phyloP scores from a whole-genome alignment of 2,113 vertebrate species.

The Cheirogaleus medius region DNA sequence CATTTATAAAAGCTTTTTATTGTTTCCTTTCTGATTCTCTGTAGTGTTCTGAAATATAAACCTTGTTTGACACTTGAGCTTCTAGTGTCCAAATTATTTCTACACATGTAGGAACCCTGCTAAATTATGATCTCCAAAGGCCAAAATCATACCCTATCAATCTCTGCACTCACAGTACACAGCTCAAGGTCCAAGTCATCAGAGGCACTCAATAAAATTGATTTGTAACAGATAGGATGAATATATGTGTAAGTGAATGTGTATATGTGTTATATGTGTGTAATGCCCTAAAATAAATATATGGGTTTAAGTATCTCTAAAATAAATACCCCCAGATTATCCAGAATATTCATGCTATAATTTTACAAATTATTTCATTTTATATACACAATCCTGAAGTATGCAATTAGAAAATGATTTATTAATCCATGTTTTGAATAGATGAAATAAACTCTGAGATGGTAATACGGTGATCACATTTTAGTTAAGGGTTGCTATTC shows the following conservation, averaged over 20 bases:
- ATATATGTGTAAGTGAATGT: neutral
- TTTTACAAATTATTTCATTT: neutral
- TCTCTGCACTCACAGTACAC: neutral
- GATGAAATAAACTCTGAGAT: neutral
- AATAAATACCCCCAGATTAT: neutral
- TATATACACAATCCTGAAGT: neutral
- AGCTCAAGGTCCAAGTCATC: neutral
- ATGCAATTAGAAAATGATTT: neutral
- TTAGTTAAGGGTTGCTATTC: neutral
- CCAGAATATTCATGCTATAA: neutral
- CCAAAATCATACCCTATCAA: neutral
- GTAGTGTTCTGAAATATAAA: neutral
- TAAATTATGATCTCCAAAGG: neutral
- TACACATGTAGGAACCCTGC: neutral
- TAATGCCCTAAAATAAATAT: constrained; percentile 16
- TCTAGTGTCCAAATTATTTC: neutral
- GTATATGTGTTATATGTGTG: neutral
- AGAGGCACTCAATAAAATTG: neutral
- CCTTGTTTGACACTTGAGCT: neutral
- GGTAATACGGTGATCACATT: neutral
- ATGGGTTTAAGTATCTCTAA: neutral
- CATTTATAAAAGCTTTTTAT: neutral
- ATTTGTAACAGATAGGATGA: neutral
- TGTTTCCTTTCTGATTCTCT: neutral
- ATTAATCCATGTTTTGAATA: neutral